Evolutionary conservation across 2,888 invertebrate genomes (phyloP), one percentile per base, ranked within the genome.

Genomic region (Epirrhoe tristata): DNA sequence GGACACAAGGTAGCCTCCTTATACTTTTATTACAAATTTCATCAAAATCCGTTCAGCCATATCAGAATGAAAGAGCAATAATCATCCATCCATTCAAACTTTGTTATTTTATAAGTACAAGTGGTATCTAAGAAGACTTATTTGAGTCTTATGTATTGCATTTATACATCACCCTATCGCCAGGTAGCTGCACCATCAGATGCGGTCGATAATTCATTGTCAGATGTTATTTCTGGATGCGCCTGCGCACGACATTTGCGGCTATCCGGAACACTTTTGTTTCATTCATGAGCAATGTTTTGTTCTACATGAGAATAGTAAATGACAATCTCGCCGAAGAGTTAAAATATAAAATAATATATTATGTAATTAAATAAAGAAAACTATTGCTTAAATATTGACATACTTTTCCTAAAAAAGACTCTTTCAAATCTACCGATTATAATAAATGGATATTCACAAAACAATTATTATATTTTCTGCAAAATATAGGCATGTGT

Each of bases 241-340:
- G 63, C 65, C 46, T 46, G 60, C 67, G 70, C 73, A 60, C 77
- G 85, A 81, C 84, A 82, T 84, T 83, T 83, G 78, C 80, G 70
- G 73, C 68, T 72, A 74, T 73, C 74, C 80, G 77, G 74, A 79
- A 80, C 82, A 82, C 83, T 85, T 85, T 85, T 85, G 85, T 85
- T 84, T 81, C 85, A 85, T 84, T 85, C 84, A 85, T 81, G 80
- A 77, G 74, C 72, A 73, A 70, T 72, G 75, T 78, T 80, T 81
- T 79, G 79, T 78, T 75, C 71, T 64, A 58, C 63, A 70, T 61
- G 46, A 34, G 24, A 0, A 2, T 39, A 67, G 74, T 74, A 79
- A 69, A 75, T 63, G 54, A 0, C 10, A 32, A 24, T 14, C 39
- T 59, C 67, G 34, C 10, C 75, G 79, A 81, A 64, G n/a, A 63